Evolutionary conservation across 1,140 invertebrate genomes (phyloP), one percentile per base, ranked within the genome.

Genomic region (Hylaeus volcanicus): DNA sequence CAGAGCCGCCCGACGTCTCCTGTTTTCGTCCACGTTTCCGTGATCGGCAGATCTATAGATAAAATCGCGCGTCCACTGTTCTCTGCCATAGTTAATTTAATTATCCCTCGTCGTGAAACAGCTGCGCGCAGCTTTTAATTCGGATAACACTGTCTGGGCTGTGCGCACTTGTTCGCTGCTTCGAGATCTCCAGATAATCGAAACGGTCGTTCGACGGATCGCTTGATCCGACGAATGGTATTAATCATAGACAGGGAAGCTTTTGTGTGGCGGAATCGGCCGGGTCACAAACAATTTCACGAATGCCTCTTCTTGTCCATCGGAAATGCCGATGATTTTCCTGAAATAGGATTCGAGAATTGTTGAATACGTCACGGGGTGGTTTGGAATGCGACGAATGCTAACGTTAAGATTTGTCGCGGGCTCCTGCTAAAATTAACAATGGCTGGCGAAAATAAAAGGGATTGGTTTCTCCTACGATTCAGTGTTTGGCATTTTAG

Each of bases 1-100:
- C 86, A 86, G 81, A 78, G 43, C 61, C 12, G 80, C 37, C 66
- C 68, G 58, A 79, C 77, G n/a, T 73, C 45, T 66, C 41, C 72
- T 37, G 53, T 41, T 73, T 55, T 41, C 43, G 58, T 64, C 70
- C 61, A 12, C 70, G 70, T 66, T 79, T 66, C 71, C 71, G 71
- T 43, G 71, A 74, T 79, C 63, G 45, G 26, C 1, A 9, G 53
- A 66, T 73, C 77, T 79, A 79, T 74, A 66, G 71, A 79, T 79
- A 66, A 74, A 66, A 80, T 80, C 58, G 78, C 70, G 43, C 76
- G 61, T 63, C 43, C 14, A 12, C 51, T 9, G 53, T 60, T 78
- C 71, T 65, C 45, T 5, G 5, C n/a, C 45, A 56, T 37, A 12
- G 41, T 60, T 53, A 48, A 48, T 3, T 11, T 45, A 48, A 48